A percentile compares a stretch with the other conserved stretches of the same genome.
Conservation (phyloP, 2,888 invertebrate genomes). For the Ypsolopha scabrella region DNA sequence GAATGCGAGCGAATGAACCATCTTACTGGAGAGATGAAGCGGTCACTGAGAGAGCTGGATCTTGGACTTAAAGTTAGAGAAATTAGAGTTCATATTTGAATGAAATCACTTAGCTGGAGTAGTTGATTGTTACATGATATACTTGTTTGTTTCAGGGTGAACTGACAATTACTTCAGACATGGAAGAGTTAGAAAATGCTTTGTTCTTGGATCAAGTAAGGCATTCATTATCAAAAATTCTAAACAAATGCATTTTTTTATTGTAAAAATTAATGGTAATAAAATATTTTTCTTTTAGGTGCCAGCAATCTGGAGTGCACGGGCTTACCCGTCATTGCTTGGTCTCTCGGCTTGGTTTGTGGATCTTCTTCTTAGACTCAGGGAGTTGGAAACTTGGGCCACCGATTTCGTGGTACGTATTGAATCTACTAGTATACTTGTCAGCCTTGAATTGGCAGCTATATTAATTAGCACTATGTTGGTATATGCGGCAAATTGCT, state of each 20-base stretch:
- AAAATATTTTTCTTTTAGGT: slow-evolving; percentile 55
- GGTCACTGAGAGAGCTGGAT: slow-evolving; percentile 91
- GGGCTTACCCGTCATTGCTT: slow-evolving; percentile 92
- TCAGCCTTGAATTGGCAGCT: too few relatives aligned
- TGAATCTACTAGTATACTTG: too few relatives aligned
- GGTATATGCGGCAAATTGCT: too few relatives aligned
- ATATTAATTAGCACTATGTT: too few relatives aligned
- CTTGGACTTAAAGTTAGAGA: slow-evolving; percentile 84
- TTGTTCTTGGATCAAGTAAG: slow-evolving; percentile 87
- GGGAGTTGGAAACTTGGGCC: slow-evolving; percentile 94
- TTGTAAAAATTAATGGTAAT: neutral
- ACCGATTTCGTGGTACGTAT: slow-evolving; percentile 88
- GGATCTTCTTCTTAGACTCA: slow-evolving; percentile 85
- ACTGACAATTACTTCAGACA: slow-evolving; percentile 94
- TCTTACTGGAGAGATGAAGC: slow-evolving; percentile 89
- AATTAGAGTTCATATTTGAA: too few relatives aligned
- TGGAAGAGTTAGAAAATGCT: slow-evolving; percentile 95
- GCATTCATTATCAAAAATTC: neutral
- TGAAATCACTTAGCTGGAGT: too few relatives aligned
- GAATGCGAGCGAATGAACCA: slow-evolving; percentile 98
- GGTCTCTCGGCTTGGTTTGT: slow-evolving; percentile 94
- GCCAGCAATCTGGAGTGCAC: slow-evolving; percentile 80
- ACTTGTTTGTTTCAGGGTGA: slow-evolving; percentile 75
- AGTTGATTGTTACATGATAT: too few relatives aligned
- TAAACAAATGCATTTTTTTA: neutral